A percentile compares a stretch with the other conserved stretches of the same genome.
Evolutionary conservation across 53 echinoderm and acorn worm genomes (phyloP).

Genomic region (Apostichopus leukothele): DNA sequence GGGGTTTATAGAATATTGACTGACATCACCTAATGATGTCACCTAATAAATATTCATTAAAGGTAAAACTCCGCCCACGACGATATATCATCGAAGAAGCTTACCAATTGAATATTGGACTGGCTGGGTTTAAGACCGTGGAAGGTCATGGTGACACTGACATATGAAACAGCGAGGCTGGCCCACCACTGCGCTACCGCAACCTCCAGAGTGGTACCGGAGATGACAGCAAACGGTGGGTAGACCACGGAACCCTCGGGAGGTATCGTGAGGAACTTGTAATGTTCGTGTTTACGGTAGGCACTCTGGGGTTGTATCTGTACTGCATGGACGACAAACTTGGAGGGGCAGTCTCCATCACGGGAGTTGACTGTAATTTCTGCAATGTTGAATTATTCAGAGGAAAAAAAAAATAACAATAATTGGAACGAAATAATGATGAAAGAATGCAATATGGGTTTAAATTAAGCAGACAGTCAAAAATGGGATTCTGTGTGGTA

Average conservation of each 20-base stretch:
- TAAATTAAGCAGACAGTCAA: neutral
- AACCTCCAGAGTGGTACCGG: constrained; percentile 73
- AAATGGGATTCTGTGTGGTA: no score
- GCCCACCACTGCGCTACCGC: constrained; percentile 98
- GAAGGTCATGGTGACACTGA: constrained; percentile 80
- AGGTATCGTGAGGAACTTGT: constrained; percentile 82
- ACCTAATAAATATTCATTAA: neutral
- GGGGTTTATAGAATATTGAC: neutral
- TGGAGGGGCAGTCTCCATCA: constrained; percentile 70
- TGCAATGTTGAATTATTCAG: neutral
- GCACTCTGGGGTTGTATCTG: constrained; percentile 88
- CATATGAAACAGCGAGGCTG: constrained; percentile 55
- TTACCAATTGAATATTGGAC: constrained; percentile 82
- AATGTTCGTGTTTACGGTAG: constrained; percentile 91
- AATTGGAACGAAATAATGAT: neutral
- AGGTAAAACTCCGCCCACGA: neutral
- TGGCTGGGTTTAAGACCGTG: constrained; percentile 82
- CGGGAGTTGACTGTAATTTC: constrained; percentile 75
- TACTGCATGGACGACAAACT: constrained; percentile 85
- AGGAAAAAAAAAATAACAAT: neutral
- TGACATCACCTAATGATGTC: constrained; percentile 85
- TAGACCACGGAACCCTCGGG: constrained; percentile 67
- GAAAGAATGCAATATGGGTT: neutral
- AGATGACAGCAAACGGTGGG: constrained; percentile 78
- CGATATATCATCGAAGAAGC: neutral